A percentile compares a stretch with the other conserved stretches of the same genome.
Evolutionary conservation across 1,140 invertebrate genomes (phyloP).

Genomic region (Trissolcus basalis): DNA sequence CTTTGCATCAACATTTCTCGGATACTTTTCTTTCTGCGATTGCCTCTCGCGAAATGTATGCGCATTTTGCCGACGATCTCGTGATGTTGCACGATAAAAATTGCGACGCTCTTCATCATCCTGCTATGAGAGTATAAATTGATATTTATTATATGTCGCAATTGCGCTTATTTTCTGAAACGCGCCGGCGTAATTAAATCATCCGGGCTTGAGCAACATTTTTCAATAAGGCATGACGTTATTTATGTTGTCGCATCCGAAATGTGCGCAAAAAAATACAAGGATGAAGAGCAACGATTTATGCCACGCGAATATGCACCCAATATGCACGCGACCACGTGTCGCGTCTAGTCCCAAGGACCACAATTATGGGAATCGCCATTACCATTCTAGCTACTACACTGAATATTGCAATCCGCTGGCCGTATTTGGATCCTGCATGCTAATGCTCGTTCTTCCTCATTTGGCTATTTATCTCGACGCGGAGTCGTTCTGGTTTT

Average conservation of each 20-base stretch:
- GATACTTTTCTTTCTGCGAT: conserved; percentile 52
- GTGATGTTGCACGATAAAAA: conserved; percentile 56
- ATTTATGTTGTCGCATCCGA: conserved; percentile 42
- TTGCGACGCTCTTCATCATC: conserved; percentile 35
- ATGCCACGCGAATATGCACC: conserved; percentile 21
- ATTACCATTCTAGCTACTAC: conserved; percentile 67
- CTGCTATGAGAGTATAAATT: conserved; percentile 40
- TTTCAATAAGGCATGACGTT: conserved; percentile 53
- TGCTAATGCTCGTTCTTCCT: conserved; percentile 63
- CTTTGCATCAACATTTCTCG: conserved; percentile 52
- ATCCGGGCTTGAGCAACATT: conserved; percentile 44
- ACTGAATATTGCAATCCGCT: conserved; percentile 48
- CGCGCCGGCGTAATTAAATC: conserved; percentile 48
- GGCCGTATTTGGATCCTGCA: conserved; percentile 69
- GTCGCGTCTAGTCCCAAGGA: conserved; percentile 61
- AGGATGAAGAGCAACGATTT: conserved; percentile 15
- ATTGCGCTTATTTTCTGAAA: conserved; percentile 36
- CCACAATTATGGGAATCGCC: conserved; percentile 69
- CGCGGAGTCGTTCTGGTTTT: conserved; percentile 18
- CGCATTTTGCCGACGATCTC: conserved; percentile 51
- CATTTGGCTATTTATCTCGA: conserved; percentile 24
- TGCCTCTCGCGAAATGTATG: conserved; percentile 39
- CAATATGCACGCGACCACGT: conserved; percentile 33
- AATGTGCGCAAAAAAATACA: conserved; percentile 19
- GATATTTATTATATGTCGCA: conserved; percentile 50